Base-by-base conservation (phyloP, 2,797 vertebrate species). In the Notolabrus celidotus region DNA sequence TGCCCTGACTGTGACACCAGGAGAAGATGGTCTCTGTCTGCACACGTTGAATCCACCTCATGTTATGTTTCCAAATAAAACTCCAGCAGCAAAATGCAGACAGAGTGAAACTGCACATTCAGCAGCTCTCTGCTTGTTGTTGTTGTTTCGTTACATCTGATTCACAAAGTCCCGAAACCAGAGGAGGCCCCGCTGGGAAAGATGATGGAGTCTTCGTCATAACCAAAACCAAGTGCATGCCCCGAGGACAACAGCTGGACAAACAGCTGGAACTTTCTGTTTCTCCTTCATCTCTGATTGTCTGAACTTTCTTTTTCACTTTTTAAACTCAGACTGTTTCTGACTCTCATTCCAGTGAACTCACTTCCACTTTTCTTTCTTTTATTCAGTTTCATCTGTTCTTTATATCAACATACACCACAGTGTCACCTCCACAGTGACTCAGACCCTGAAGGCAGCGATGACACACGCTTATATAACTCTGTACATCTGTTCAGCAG, bases 221-320 rank as follows among this genome's bases (percentile, higher is more conserved):
- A 25, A 74, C 27, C 59, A 38, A 34, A 41, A 15, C 36, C 49
- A 62, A 17, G 15, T 29, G 42, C 29, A 50, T 39, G 60, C 41
- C 34, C 29, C 54, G 67, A 72, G 22, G 12, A 69, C 55, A 63
- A 66, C 77, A 87, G 53, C 83, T 84, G 79, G 76, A 80, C 33
- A 29, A 80, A 78, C 78, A 84, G 68, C 79, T 80, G 78, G 0
- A 33, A 36, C 55, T 51, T 53, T 77, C 71, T 56, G 49, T 25
- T 9, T 2, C n/a, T 38, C 22, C 16, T 47, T 10, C 17, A 25
- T 46, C 27, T 2, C 4, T 54, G 16, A 29, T 51, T 22, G 54
- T 19, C 17, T 29, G 10, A 36, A 14, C 29, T 47, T 10, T 38
- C 19, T 52, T 16, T 25, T 17, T 46, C 4, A 19, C 15, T 22